Evolutionary conservation across 2,797 vertebrate genomes (phyloP).

Genomic region (Megaceryle alcyon): DNA sequence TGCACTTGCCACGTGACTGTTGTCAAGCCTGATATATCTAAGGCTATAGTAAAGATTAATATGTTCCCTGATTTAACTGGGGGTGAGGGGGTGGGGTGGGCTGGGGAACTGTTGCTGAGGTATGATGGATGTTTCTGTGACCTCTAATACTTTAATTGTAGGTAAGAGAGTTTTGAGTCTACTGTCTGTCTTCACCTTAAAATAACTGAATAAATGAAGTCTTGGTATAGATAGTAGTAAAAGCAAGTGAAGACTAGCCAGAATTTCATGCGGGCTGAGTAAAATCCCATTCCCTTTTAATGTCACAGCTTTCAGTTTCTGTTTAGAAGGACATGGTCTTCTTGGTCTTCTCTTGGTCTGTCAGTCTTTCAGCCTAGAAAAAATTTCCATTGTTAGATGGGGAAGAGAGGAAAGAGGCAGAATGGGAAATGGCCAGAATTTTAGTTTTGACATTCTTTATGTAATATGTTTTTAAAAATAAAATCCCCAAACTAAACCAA

Average conservation of each 20-base stretch:
- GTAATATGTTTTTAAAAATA: background rate
- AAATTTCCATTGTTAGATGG: background rate
- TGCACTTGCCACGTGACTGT: background rate
- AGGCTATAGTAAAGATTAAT: slow-evolving; percentile 5
- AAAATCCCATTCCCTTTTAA: slow-evolving; percentile 2
- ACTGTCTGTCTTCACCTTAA: slow-evolving; percentile 14
- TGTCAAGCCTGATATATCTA: background rate
- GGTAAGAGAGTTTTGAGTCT: background rate
- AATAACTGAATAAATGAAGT: slow-evolving; percentile 11
- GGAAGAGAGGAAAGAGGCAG: background rate
- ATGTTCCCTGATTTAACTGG: background rate
- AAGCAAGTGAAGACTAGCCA: background rate
- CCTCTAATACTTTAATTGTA: slow-evolving; percentile 31
- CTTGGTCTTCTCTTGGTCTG: background rate
- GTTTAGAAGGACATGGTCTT: background rate
- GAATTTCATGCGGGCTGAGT: background rate
- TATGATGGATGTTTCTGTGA: background rate
- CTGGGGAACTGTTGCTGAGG: background rate
- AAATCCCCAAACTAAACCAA: background rate
- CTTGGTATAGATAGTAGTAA: background rate
- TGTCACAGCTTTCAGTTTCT: background rate
- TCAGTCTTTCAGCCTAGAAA: background rate
- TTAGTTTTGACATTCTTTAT: background rate
- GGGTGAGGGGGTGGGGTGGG: background rate
- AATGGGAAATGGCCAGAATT: background rate